Evolutionary conservation across 2,113 vertebrate species (phyloP).

Genomic region (Dolichotis patagonum): DNA sequence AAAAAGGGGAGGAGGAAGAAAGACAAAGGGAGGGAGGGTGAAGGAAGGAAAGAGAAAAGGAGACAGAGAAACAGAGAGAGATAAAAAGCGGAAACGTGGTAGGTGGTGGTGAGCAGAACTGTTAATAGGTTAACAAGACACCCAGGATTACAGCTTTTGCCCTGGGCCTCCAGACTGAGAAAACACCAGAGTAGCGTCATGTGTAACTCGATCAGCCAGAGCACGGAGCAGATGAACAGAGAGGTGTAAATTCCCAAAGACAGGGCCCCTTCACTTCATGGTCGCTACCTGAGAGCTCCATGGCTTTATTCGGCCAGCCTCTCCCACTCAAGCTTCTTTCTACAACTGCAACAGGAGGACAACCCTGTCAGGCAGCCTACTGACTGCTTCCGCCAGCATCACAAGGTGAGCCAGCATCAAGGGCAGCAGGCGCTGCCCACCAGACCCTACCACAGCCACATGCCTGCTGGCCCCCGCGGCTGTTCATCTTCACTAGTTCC

Average conservation of each 20-base stretch:
- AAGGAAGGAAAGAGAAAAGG: neutral
- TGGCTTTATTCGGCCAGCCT: neutral
- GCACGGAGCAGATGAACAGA: neutral
- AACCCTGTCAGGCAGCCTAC: neutral
- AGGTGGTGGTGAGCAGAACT: neutral
- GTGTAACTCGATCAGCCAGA: neutral
- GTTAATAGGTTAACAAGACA: neutral
- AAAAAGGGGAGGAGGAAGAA: neutral
- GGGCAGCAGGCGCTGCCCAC: neutral
- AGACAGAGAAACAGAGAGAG: neutral
- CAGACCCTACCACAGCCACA: neutral
- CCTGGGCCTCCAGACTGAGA: neutral
- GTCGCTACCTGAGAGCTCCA: neutral
- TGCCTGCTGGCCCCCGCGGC: neutral
- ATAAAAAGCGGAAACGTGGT: neutral
- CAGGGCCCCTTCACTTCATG: neutral
- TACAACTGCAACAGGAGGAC: neutral
- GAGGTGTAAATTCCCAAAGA: neutral
- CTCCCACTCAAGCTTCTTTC: neutral
- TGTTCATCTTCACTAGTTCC: neutral
- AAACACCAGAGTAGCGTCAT: neutral
- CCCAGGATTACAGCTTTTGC: neutral
- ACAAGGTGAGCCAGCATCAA: neutral
- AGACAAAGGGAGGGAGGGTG: neutral
- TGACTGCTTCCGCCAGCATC: neutral